Percentiles rank a stretch among this genome's conserved stretches.
Evolutionary conservation across 2,888 invertebrate genomes (phyloP).

Genomic region (Eustalomyia histrio): DNA sequence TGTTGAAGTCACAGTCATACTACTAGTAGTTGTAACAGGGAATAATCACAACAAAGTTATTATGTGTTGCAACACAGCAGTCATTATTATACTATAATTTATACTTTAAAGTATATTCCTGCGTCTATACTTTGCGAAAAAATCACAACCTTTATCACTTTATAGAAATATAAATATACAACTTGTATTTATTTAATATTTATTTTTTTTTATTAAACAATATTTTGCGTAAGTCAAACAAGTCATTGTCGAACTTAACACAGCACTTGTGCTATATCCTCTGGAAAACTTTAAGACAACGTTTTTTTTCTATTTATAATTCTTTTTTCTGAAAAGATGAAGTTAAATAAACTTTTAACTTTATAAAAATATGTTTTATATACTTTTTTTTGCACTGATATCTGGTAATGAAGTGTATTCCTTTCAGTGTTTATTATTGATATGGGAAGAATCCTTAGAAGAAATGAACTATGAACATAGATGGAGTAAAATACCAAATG

Average conservation of each 20-base stretch:
- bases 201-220: not conserved
- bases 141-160: slow-evolving; percentile 7
- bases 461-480: too few relatives aligned
- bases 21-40: not conserved
- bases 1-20: not conserved
- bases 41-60: slow-evolving; percentile 27
- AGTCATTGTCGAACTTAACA: slow-evolving; percentile 31
- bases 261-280: slow-evolving; percentile 28
- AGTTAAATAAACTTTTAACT: slow-evolving; percentile 44
- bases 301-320: slow-evolving; percentile 31
- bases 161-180: not conserved
- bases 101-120: not conserved
- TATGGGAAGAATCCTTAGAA: not conserved
- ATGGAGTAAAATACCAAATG: too few relatives aligned
- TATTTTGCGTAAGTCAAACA: slow-evolving; percentile 38
- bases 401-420: slow-evolving; percentile 45
- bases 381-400: slow-evolving; percentile 20
- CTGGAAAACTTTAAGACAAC: slow-evolving; percentile 20
- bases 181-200: not conserved
- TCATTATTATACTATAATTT: slow-evolving; percentile 17
- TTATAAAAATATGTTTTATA: slow-evolving; percentile 13
- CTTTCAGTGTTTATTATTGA: slow-evolving; percentile 12
- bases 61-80: slow-evolving; percentile 41
- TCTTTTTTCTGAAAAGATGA: slow-evolving; percentile 36
- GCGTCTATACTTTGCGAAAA: not conserved